These are phyloP conservation scores for Chiloscyllium plagiosum DNA, from an alignment of 2,113 vertebrate genomes.

Conservation along the genomic window DNA sequence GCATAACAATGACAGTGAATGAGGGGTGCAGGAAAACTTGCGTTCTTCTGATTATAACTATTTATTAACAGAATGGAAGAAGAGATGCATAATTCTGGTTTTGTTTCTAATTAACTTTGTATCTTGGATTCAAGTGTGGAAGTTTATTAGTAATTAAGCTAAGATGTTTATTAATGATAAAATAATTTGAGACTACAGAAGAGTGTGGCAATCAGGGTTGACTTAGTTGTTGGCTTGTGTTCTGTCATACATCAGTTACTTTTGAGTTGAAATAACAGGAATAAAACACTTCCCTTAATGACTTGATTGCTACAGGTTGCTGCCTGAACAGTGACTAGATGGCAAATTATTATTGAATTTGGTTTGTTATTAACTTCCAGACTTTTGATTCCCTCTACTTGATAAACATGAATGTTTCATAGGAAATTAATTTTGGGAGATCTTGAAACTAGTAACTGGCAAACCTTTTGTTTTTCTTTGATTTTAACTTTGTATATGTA, in stretches of 20 bases:
- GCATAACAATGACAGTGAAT: not conserved
- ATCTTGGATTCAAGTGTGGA: not conserved
- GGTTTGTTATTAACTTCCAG: not conserved
- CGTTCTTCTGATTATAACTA: not conserved
- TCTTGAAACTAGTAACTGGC: not conserved
- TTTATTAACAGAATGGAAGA: not conserved
- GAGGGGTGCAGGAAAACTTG: not conserved
- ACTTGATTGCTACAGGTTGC: not conserved
- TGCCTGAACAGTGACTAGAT: not conserved
- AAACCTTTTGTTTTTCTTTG: not conserved
- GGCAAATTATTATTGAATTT: not conserved
- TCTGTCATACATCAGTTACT: not conserved
- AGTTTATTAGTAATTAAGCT: not conserved
- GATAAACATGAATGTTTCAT: not conserved
- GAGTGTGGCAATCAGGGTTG: not conserved
- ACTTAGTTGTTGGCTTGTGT: not conserved
- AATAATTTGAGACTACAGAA: not conserved
- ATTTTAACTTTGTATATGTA: not conserved
- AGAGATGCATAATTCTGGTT: not conserved
- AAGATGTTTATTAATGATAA: not conserved
- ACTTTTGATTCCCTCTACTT: not conserved
- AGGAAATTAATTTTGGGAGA: not conserved
- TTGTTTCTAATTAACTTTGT: not conserved
- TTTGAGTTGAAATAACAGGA: not conserved
- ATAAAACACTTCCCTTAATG: not conserved